Percentiles rank a stretch among this genome's conserved stretches.
These are phyloP conservation scores for Onychostruthus taczanowskii DNA, from an alignment of 2,113 vertebrate genomes.

Conservation along the genomic window DNA sequence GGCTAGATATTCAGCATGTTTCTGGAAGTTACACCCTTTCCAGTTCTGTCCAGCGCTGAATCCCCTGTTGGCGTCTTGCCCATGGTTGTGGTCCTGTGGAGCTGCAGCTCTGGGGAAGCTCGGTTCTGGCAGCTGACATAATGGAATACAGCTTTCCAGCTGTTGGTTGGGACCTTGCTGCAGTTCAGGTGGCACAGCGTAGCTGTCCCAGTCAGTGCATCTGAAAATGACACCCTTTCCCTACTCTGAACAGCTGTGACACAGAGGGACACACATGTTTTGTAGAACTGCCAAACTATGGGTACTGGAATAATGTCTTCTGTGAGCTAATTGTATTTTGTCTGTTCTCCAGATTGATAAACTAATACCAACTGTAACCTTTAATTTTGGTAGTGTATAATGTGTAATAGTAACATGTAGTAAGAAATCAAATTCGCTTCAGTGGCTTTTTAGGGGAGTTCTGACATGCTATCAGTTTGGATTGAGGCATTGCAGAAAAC, in stretches of 20 bases:
- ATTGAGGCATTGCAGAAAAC: not conserved
- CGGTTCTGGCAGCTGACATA: fast-evolving
- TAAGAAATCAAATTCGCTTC: not conserved
- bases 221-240: not conserved
- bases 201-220: not conserved
- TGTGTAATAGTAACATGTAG: not conserved
- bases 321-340: not conserved
- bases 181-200: not conserved
- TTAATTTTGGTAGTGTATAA: not conserved
- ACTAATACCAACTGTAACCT: not conserved
- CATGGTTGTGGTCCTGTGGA: fast-evolving
- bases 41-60: not conserved
- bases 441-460: not conserved
- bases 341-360: not conserved
- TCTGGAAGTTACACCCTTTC: not conserved
- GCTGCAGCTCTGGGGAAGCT: not conserved
- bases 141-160: not conserved
- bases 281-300: not conserved
- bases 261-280: fast-evolving
- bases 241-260: not conserved
- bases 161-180: not conserved
- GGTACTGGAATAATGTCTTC: not conserved
- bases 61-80: fast-evolving
- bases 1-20: not conserved
- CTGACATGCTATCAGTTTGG: not conserved